Evolutionary conservation across 2,797 vertebrate genomes (phyloP), one percentile per base, ranked within the genome.

Genomic region (Phrynocephalus guinanensis): DNA sequence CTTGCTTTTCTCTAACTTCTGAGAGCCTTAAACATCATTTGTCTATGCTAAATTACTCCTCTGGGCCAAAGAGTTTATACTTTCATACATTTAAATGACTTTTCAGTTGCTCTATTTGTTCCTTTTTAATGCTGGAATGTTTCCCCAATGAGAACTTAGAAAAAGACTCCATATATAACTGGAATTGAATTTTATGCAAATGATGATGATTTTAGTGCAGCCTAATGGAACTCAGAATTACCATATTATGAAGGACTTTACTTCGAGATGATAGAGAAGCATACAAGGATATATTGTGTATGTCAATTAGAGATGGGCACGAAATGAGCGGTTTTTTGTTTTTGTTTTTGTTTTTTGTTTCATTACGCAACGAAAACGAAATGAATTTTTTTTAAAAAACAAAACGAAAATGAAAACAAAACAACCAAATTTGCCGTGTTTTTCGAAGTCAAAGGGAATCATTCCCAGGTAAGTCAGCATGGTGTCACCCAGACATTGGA

Each of bases 11-110:
- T 93, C 72, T 72, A 66, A 30, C 50, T n/a, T 92, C 86, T 84
- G 30, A 72, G 82, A 89, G 88, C 89, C 66, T 79, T 77, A 60
- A 7, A 1, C 22, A 9, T 52, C 67, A 86, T 82, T 15, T 63
- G 85, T 78, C 20, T 33, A 88, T 56, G 0, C 0, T 63, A 71
- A 68, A 70, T 84, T 80, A 28, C 83, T 78, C 56, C 9, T 33
- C 83, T 67, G 86, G 60, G 26, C 83, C 77, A 79, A 4, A 81
- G 88, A 89, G 84, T 88, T 56, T 63, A 2, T 44, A n/a, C 86
- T 87, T 86, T 72, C 60, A 79, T 80, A 63, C 86, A 76, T 89
- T 86, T 91, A 92, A 91, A 52, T 91, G 79, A 92, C 86, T 50
- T 52, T n/a, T 50, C 16, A 68, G 7, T 33, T 18, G 50, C 16